A percentile compares a stretch with the other conserved stretches of the same genome.
Evolutionary conservation across 1,140 invertebrate genomes (phyloP).

Genomic region (Drosophila sucinea): DNA sequence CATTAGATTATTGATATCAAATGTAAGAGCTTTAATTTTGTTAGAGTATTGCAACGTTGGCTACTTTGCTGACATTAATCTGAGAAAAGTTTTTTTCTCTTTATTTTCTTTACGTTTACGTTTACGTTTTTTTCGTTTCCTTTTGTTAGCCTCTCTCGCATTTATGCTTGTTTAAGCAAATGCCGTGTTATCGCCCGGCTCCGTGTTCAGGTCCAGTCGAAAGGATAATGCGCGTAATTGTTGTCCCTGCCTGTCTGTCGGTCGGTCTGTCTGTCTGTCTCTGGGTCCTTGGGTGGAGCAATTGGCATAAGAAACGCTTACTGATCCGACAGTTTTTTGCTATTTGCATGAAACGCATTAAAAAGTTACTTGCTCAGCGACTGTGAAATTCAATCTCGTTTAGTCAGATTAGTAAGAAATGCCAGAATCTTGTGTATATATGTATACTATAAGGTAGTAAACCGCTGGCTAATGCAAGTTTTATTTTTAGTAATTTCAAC

Average conservation of each 20-base stretch:
- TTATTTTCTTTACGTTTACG: constrained; percentile 12
- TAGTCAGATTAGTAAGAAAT: constrained; percentile 48
- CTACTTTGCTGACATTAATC: background rate
- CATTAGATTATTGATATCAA: background rate
- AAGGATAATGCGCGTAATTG: constrained; percentile 79
- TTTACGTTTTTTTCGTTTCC: constrained; percentile 27
- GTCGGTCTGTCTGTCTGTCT: background rate
- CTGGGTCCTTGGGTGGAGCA: background rate
- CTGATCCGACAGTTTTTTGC: constrained; percentile 18
- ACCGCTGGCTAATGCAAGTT: background rate
- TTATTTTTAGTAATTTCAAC: constrained; percentile 13
- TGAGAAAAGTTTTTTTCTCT: constrained; percentile 13
- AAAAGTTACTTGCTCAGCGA: constrained; percentile 50
- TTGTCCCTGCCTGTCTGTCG: constrained; percentile 57
- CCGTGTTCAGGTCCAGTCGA: constrained; percentile 52
- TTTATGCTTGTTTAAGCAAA: constrained; percentile 81
- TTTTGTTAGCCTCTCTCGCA: constrained; percentile 56
- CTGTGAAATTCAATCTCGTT: constrained; percentile 50
- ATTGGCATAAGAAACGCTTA: constrained; percentile 25
- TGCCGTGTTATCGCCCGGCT: constrained; percentile 68
- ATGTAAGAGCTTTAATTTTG: background rate
- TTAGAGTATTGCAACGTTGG: constrained; percentile 26
- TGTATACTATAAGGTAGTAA: background rate
- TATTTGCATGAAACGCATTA: constrained; percentile 56
- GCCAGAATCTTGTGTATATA: constrained; percentile 25